Evolutionary conservation across 2,113 vertebrate species (phyloP), one percentile per base, ranked within the genome.

Genomic region (Artemisiospiza belli): DNA sequence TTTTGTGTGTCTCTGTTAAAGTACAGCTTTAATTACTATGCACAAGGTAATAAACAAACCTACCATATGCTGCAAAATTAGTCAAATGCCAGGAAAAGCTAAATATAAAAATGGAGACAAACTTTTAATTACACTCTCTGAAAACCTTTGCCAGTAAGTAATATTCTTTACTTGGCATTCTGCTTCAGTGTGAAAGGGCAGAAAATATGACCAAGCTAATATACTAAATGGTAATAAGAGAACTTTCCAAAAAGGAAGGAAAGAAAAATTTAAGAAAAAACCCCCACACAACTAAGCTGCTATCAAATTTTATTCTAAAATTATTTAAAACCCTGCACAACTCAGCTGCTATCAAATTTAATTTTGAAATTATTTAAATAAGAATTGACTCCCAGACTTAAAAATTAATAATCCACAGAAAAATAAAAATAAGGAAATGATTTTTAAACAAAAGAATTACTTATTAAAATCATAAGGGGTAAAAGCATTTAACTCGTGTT

Each of bases 31-130:
- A 94, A 96, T 97, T 97, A 88, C 73, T 87, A 67, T 87, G 79
- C 73, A 43, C 63, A 92, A 96, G 90, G 82, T 95, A 87, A 96
- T 88, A 91, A 96, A 96, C 87, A 95, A 96, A 90, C 75, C 70
- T 84, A 90, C 84, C 94, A 90, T 96, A 95, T 95, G 92, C 96
- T 96, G 89, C 94, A 94, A 97, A 94, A 94, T 95, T 96, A 96
- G 72, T 94, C 63, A 94, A 95, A 95, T 94, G 91, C 96, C 96
- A 97, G 82, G 68, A 88, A 96, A 94, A 97, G 47, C 82, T 95
- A 94, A 96, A 92, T 94, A 94, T 91, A 94, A 93, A 95, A 59
- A 89, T 55, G 44, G 76, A 95, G 83, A 51, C 85, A 92, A 96
- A 96, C 92, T 97, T 95, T 95, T 96, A 96, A 96, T 96, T 97